A percentile compares a stretch with the other conserved stretches of the same genome.
These are phyloP conservation scores for Epinephelus awoara DNA, from an alignment of 2,797 vertebrate genomes.

Conservation along the genomic window DNA sequence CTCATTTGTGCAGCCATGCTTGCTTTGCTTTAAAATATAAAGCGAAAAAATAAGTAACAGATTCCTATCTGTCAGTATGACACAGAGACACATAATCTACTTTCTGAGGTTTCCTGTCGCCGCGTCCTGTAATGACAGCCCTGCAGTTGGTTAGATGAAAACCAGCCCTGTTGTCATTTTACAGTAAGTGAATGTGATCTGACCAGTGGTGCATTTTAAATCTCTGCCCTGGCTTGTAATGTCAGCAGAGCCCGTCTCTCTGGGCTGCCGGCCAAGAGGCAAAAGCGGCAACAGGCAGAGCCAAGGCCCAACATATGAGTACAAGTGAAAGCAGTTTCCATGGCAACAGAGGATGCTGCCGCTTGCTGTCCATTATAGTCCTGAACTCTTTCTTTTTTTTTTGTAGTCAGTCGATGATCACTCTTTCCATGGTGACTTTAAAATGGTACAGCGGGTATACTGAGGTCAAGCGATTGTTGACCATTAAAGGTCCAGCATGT, in stretches of 20 bases:
- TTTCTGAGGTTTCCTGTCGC: not conserved
- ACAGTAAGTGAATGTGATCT: constrained; percentile 31
- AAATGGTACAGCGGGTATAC: not conserved
- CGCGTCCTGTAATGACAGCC: not conserved
- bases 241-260: constrained; percentile 1
- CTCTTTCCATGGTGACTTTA: not conserved
- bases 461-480: not conserved
- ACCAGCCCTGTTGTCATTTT: constrained; percentile 26
- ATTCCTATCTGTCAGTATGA: not conserved
- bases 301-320: not conserved
- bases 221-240: not conserved
- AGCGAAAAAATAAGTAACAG: not conserved
- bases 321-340: constrained; percentile 42
- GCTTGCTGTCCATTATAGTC: constrained; percentile 15
- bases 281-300: constrained; percentile 10
- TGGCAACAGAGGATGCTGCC: constrained; percentile 59
- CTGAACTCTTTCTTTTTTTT: not conserved
- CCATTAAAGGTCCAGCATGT: not conserved
- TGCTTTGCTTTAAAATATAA: not conserved
- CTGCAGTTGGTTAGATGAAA: not conserved
- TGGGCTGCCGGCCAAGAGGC: constrained; percentile 24
- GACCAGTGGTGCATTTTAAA: constrained; percentile 31
- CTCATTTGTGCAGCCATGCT: not conserved
- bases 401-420: not conserved
- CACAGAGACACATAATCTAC: not conserved